Conservation (phyloP, 2,113 vertebrate species). For the Calidris pygmaea region DNA sequence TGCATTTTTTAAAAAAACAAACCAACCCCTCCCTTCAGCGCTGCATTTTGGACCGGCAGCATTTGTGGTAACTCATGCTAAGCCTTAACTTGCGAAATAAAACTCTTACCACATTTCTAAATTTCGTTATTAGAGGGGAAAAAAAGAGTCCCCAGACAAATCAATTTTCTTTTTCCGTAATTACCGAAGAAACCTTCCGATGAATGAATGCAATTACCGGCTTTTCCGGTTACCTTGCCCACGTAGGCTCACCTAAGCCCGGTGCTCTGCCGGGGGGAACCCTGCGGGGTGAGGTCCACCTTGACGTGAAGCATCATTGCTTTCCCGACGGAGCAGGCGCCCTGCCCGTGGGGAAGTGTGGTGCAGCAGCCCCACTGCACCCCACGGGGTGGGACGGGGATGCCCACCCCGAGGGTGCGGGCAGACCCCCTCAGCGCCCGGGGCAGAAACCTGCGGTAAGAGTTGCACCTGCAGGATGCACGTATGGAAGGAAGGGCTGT, state of each 20-base stretch:
- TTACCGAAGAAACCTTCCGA: neutral
- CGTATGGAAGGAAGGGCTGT: fast-evolving
- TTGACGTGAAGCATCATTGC: neutral
- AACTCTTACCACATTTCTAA: neutral
- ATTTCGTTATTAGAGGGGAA: neutral
- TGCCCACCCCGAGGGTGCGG: neutral
- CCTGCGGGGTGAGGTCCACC: neutral
- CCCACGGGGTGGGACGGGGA: fast-evolving
- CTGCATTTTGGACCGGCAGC: fast-evolving
- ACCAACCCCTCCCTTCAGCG: neutral
- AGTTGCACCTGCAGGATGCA: neutral
- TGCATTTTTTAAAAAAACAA: neutral
- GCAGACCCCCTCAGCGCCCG: fast-evolving
- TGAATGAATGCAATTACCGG: fast-evolving
- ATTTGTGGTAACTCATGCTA: neutral
- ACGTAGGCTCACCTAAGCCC: fast-evolving
- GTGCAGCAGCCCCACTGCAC: neutral
- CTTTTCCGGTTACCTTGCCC: neutral
- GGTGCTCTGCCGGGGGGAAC: fast-evolving
- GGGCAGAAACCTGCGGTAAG: fast-evolving
- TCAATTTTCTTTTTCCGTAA: neutral
- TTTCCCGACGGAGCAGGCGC: neutral
- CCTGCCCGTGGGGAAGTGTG: fast-evolving
- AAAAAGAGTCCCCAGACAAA: neutral
- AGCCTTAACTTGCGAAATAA: neutral